These are phyloP conservation scores for Trichomalopsis sarcophagae DNA, from an alignment of 1,140 invertebrate species.

Conservation along the genomic window DNA sequence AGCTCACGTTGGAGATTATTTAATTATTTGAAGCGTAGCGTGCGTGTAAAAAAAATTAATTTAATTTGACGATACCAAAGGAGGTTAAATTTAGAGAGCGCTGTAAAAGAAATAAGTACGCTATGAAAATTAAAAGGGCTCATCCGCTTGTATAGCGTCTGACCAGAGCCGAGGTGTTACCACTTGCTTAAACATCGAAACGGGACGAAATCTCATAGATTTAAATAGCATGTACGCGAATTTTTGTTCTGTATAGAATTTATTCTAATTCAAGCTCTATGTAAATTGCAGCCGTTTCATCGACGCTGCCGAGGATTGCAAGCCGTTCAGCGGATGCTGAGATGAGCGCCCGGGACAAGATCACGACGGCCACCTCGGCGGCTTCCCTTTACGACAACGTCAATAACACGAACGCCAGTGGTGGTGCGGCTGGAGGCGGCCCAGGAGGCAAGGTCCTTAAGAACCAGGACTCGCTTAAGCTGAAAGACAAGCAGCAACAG, in stretches of 20 bases:
- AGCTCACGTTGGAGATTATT: neutral
- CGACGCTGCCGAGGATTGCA: constrained; percentile 87
- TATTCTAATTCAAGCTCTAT: neutral
- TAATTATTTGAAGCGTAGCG: neutral
- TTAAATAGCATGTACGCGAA: neutral
- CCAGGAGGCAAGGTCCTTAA: constrained; percentile 58
- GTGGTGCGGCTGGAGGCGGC: neutral
- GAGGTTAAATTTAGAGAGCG: neutral
- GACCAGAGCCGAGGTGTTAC: neutral
- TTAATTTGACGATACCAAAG: neutral
- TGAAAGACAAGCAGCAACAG: constrained; percentile 70
- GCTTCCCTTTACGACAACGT: constrained; percentile 94
- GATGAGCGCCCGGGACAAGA: constrained; percentile 80
- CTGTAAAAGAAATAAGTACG: neutral
- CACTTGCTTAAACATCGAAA: neutral
- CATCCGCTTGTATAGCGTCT: neutral
- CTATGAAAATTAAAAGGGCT: neutral
- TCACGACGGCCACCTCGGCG: constrained; percentile 88
- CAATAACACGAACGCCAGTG: constrained; percentile 63
- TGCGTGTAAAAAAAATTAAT: neutral
- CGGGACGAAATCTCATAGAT: neutral
- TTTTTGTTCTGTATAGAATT: no score
- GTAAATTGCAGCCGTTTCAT: constrained; percentile 80
- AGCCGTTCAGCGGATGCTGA: constrained; percentile 83
- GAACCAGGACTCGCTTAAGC: constrained; percentile 64